Conservation (phyloP, 2,797 vertebrate species). For the Podarcis lilfordi region DNA sequence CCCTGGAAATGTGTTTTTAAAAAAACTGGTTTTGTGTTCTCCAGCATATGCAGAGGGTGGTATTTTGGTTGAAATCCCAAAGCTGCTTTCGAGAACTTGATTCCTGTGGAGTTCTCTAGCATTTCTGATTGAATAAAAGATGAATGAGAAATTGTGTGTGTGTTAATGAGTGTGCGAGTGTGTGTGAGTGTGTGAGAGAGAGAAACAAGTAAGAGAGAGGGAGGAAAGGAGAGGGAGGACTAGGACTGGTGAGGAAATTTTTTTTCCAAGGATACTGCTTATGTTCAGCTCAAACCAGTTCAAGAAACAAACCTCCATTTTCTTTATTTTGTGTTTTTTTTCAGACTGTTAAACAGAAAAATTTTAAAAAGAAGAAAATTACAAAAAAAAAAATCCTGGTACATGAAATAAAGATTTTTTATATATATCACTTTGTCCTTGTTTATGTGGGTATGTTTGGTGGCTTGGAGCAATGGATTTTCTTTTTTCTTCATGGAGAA, state of each 20-base stretch:
- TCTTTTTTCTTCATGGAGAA: background rate
- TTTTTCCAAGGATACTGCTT: slow-evolving; percentile 59
- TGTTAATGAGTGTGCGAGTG: background rate
- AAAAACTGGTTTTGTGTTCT: background rate
- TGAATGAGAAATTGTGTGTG: background rate
- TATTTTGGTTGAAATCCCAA: slow-evolving; percentile 9
- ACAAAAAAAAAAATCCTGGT: slow-evolving; percentile 81
- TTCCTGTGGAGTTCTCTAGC: slow-evolving; percentile 46
- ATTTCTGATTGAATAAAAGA: slow-evolving; percentile 55
- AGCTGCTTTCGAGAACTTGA: background rate
- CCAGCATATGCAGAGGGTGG: background rate
- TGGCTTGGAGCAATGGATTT: background rate
- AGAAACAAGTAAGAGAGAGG: slow-evolving; percentile 32
- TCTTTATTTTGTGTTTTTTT: slow-evolving; percentile 82
- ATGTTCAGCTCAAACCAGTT: slow-evolving; percentile 77
- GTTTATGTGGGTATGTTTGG: slow-evolving; percentile 64
- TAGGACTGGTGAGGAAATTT: slow-evolving; percentile 9
- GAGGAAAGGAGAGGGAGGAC: slow-evolving; percentile 26
- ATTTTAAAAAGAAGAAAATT: slow-evolving; percentile 83
- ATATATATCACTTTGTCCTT: slow-evolving; percentile 73
- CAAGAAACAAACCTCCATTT: slow-evolving; percentile 79
- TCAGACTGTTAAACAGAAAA: slow-evolving; percentile 86
- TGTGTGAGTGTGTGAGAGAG: slow-evolving; percentile 18
- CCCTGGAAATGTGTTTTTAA: background rate
- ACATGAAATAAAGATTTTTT: slow-evolving; percentile 86